Evolutionary conservation across 2,797 vertebrate species (phyloP).

Genomic region (Petrocephalus schoutedeni): DNA sequence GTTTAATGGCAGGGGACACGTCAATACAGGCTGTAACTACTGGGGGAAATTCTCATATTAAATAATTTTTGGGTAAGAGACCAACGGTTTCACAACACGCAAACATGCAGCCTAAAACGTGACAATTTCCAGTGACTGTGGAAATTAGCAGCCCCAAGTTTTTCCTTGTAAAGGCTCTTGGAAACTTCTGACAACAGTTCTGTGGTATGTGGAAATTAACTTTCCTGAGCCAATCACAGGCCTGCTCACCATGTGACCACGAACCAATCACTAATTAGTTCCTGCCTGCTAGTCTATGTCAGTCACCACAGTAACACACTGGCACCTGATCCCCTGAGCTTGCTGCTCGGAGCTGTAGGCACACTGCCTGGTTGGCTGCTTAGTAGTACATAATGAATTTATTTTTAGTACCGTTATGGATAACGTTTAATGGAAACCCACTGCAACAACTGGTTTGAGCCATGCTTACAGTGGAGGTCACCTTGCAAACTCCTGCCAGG

Average conservation of each 20-base stretch:
- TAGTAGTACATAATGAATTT: not conserved
- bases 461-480: not conserved
- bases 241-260: not conserved
- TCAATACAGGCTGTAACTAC: not conserved
- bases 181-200: not conserved
- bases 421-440: not conserved
- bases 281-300: not conserved
- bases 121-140: not conserved
- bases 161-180: not conserved
- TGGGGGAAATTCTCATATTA: not conserved
- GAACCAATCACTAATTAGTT: not conserved
- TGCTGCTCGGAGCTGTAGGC: not conserved
- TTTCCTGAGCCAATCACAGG: not conserved
- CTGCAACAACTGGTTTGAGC: not conserved
- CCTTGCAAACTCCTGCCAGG: not conserved
- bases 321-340: not conserved
- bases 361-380: not conserved
- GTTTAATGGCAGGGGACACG: not conserved
- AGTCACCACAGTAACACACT: slow-evolving; percentile 8
- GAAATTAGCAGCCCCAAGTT: not conserved
- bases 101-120: not conserved
- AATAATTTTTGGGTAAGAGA: not conserved
- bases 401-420: not conserved
- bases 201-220: not conserved
- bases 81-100: not conserved